phyloP scores from a whole-genome alignment of 2,113 vertebrate genomes.

The Rhea pennata region DNA sequence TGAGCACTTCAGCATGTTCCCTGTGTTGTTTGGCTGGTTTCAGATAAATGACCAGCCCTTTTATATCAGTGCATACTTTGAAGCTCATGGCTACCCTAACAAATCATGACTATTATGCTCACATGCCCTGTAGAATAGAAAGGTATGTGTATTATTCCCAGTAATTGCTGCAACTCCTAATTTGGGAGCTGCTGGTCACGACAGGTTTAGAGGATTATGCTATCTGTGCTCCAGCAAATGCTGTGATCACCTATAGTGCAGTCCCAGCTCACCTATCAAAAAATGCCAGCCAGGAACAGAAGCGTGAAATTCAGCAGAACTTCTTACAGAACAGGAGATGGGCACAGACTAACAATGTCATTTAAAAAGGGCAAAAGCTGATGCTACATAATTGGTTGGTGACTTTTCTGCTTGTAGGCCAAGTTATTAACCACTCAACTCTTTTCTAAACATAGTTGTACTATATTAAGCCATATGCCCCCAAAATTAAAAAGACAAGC shows the following conservation, averaged over 20 bases:
- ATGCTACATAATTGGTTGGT: neutral
- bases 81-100: neutral
- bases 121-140: neutral
- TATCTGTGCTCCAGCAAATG: neutral
- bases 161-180: neutral
- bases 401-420: neutral
- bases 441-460: neutral
- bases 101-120: neutral
- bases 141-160: neutral
- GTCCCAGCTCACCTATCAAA: neutral
- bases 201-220: neutral
- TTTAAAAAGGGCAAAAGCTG: neutral
- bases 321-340: neutral
- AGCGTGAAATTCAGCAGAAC: neutral
- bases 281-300: neutral
- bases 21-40: neutral
- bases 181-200: neutral
- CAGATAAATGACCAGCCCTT: neutral
- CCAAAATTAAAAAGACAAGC: neutral
- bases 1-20: neutral
- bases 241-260: neutral
- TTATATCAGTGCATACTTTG: neutral
- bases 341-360: neutral
- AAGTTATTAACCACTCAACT: neutral
- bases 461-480: neutral